Percentiles rank a stretch among this genome's conserved stretches.
phyloP scores from a whole-genome alignment of 1,140 invertebrate genomes.

The Artemia franciscana region DNA sequence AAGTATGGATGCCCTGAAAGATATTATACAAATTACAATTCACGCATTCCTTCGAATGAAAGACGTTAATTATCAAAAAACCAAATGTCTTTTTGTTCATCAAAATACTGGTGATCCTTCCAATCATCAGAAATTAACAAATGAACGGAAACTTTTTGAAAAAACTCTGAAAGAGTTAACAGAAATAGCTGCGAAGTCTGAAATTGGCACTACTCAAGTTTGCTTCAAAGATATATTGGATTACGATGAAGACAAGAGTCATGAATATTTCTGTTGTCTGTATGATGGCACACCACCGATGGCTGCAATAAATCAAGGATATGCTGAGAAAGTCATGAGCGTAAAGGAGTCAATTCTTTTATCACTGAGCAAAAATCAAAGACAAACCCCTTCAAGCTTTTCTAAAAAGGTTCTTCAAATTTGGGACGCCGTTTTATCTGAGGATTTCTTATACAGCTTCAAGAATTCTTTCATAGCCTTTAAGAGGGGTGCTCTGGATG shows the following conservation, averaged over 20 bases:
- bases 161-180: background rate
- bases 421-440: background rate
- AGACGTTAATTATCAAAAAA: background rate
- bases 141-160: background rate
- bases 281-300: background rate
- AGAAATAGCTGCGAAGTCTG: background rate
- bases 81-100: background rate
- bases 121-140: background rate
- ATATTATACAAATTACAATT: background rate
- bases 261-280: background rate
- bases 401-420: background rate
- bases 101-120: background rate
- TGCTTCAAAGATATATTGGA: background rate
- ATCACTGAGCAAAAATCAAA: background rate
- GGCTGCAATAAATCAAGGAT: background rate
- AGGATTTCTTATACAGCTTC: background rate
- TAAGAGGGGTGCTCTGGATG: background rate
- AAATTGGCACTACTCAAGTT: background rate
- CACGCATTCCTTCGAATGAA: background rate
- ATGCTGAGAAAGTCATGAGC: background rate
- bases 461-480: background rate
- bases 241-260: background rate
- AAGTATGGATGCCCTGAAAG: background rate
- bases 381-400: background rate
- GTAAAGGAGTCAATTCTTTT: background rate